phyloP scores from a whole-genome alignment of 2,113 vertebrate species.

The Formicarius rufipectus region DNA sequence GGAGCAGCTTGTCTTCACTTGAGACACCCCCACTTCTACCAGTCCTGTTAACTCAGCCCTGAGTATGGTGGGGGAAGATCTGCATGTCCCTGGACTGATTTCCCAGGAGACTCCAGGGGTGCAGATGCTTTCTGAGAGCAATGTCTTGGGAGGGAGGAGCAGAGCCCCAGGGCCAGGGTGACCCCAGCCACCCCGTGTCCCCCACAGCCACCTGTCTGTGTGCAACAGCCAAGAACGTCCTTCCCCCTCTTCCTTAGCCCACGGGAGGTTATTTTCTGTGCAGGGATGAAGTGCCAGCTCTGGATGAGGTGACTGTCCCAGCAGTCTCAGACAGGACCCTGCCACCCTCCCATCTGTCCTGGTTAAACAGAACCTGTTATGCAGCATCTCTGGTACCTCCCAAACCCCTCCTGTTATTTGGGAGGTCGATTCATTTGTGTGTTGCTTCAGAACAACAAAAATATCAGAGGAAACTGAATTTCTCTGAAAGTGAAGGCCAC shows the following conservation, averaged over 20 bases:
- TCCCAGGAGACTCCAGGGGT: neutral
- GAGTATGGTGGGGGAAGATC: neutral
- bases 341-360: neutral
- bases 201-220: too few relatives aligned
- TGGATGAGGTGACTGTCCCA: neutral
- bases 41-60: neutral
- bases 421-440: neutral
- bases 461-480: neutral
- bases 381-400: neutral
- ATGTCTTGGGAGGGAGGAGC: neutral
- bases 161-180: neutral
- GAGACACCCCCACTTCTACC: neutral
- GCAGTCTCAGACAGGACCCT: neutral
- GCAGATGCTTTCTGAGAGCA: neutral
- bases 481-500: neutral
- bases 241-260: neutral
- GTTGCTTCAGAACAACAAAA: neutral
- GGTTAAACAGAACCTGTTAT: neutral
- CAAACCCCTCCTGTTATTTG: neutral
- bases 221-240: neutral
- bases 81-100: too few relatives aligned
- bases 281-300: neutral
- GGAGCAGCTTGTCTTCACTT: neutral
- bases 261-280: neutral
- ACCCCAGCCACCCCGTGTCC: rapidly evolving